Percentiles rank a stretch among this genome's conserved stretches.
phyloP scores from a whole-genome alignment of 2,797 vertebrate species.

The Sebastes diploproa region DNA sequence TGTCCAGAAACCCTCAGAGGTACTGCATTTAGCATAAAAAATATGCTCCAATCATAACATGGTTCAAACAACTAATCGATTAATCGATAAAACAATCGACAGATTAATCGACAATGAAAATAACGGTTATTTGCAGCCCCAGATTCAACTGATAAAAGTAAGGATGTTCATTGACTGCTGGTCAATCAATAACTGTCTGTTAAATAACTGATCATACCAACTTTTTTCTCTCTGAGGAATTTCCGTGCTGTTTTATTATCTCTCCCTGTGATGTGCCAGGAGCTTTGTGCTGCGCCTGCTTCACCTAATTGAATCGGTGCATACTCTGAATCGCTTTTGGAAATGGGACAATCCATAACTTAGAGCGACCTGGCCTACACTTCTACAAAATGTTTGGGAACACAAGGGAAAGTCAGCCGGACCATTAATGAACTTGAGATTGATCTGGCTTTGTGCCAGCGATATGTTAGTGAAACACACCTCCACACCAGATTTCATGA shows the following conservation, averaged over 20 bases:
- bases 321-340: slow-evolving; percentile 26
- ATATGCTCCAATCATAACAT: too few relatives aligned
- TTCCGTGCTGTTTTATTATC: background rate
- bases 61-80: too few relatives aligned
- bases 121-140: too few relatives aligned
- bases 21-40: too few relatives aligned
- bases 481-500: background rate
- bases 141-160: background rate
- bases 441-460: background rate
- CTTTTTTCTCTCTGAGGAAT: background rate
- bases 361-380: slow-evolving; percentile 7
- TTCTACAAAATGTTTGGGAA: slow-evolving; percentile 24
- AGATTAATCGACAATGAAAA: too few relatives aligned
- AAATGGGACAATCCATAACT: slow-evolving; percentile 35
- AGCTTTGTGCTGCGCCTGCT: background rate
- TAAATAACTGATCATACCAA: background rate
- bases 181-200: background rate
- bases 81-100: too few relatives aligned
- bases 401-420: background rate
- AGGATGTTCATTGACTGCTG: background rate
- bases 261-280: slow-evolving; percentile 15
- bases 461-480: background rate
- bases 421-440: slow-evolving; percentile 19
- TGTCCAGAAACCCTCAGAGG: too few relatives aligned
- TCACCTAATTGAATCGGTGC: slow-evolving; percentile 29